Conservation (phyloP, 37 sponge, comb jelly and placozoan species). For the Amphimedon queenslandica region DNA sequence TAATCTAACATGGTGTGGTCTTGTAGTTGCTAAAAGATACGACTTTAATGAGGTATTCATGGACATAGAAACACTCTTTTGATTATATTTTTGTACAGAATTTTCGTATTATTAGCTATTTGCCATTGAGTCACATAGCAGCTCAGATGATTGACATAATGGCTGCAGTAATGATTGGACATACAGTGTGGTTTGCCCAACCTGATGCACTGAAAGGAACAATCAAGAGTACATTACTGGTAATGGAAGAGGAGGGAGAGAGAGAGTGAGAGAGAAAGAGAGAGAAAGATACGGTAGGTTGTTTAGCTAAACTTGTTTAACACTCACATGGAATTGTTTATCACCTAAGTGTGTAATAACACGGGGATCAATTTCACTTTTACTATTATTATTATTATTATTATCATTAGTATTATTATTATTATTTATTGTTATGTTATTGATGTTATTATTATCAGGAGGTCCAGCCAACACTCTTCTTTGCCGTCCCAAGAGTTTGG, state of each 20-base stretch:
- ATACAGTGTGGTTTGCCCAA: slow-evolving; percentile 88
- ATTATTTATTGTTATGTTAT: not conserved
- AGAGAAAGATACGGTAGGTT: too few relatives aligned
- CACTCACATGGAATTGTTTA: too few relatives aligned
- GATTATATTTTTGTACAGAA: slow-evolving; percentile 19
- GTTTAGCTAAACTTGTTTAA: too few relatives aligned
- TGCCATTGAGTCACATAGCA: slow-evolving; percentile 90
- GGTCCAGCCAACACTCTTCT: slow-evolving; percentile 85
- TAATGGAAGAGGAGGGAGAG: too few relatives aligned
- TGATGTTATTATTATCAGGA: slow-evolving; percentile 40
- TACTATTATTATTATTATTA: not conserved
- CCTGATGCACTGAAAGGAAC: slow-evolving; percentile 96
- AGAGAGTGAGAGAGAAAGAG: too few relatives aligned
- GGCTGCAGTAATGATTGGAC: slow-evolving; percentile 60
- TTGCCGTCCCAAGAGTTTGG: slow-evolving; percentile 98
- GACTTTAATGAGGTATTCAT: slow-evolving; percentile 33
- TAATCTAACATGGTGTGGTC: slow-evolving; percentile 89
- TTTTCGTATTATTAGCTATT: slow-evolving; percentile 77
- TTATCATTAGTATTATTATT: not conserved
- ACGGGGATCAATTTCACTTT: too few relatives aligned
- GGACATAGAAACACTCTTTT: not conserved
- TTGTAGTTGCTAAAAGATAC: slow-evolving; percentile 47
- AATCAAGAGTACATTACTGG: slow-evolving; percentile 70
- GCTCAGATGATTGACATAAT: slow-evolving; percentile 83
- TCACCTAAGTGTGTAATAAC: too few relatives aligned